Percentiles rank a stretch among this genome's conserved stretches.
Conservation (phyloP, 2,113 vertebrate genomes). For the Syngnathus floridae region DNA sequence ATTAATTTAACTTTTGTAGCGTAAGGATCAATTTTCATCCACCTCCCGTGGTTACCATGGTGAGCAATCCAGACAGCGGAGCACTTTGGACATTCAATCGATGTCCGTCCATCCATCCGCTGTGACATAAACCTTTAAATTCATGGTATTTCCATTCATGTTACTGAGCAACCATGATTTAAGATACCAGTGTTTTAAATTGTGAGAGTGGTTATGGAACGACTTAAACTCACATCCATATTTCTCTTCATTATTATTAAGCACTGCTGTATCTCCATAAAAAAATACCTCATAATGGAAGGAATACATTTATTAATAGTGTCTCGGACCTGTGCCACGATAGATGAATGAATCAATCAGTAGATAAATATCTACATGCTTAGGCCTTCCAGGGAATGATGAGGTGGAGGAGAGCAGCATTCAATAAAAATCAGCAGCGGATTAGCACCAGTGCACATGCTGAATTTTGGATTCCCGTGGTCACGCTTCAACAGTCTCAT, state of each 20-base stretch:
- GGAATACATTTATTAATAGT: constrained; percentile 22
- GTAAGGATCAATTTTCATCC: too few species aligned
- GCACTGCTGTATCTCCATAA: background rate
- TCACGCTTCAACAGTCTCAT: constrained; percentile 33
- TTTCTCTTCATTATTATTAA: background rate
- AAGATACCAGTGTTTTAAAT: too few species aligned
- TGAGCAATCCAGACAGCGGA: too few species aligned
- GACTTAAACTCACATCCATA: background rate
- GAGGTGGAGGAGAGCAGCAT: constrained; percentile 27
- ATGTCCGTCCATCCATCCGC: too few species aligned
- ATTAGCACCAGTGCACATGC: constrained; percentile 25
- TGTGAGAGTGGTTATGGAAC: too few species aligned
- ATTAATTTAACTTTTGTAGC: too few species aligned
- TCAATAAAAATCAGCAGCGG: constrained; percentile 37
- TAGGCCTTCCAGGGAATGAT: constrained; percentile 40
- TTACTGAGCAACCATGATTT: too few species aligned
- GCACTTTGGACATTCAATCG: too few species aligned
- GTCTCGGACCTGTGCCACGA: constrained; percentile 29
- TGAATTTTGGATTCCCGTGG: constrained; percentile 29
- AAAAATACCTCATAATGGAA: constrained; percentile 18
- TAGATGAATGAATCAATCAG: constrained; percentile 14
- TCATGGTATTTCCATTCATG: too few species aligned
- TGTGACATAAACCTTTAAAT: too few species aligned
- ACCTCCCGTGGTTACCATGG: too few species aligned
- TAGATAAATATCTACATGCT: constrained; percentile 40